Evolutionary conservation across 2,888 invertebrate species (phyloP).

Genomic region (Ornithoptera priamus): DNA sequence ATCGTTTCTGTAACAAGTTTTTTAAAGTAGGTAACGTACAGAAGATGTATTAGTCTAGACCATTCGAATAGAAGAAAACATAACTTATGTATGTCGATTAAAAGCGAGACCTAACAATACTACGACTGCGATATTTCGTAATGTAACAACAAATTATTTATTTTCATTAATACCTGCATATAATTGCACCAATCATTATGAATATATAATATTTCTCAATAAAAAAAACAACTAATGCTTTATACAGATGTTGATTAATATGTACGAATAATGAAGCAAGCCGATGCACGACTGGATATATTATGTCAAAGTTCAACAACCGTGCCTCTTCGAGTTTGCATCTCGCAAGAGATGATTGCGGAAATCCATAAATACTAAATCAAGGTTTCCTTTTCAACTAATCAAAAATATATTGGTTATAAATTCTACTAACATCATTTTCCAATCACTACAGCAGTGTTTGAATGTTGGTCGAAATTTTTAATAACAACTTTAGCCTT

Average conservation of each 20-base stretch:
- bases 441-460: not conserved
- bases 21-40: conserved; percentile 39
- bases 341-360: conserved; percentile 58
- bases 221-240: not conserved
- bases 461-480: conserved; percentile 1
- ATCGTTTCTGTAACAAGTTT: conserved; percentile 52
- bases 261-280: not conserved
- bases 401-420: conserved; percentile 24
- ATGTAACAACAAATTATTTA: not conserved
- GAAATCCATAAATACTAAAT: conserved; percentile 44
- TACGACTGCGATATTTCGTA: not conserved
- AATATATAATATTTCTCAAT: not conserved
- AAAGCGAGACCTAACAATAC: not conserved
- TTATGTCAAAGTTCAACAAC: conserved; percentile 69
- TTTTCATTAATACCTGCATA: not conserved
- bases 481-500: not conserved
- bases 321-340: conserved; percentile 57
- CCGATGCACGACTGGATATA: conserved; percentile 37
- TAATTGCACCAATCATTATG: not conserved
- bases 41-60: conserved; percentile 14
- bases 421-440: conserved; percentile 6
- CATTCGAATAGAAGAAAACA: conserved; percentile 1
- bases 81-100: not conserved
- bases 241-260: not conserved
- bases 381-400: conserved; percentile 32